A percentile compares a stretch with the other conserved stretches of the same genome.
phyloP scores from a whole-genome alignment of 1,140 invertebrate genomes.

The Brachionus plicatilis region DNA sequence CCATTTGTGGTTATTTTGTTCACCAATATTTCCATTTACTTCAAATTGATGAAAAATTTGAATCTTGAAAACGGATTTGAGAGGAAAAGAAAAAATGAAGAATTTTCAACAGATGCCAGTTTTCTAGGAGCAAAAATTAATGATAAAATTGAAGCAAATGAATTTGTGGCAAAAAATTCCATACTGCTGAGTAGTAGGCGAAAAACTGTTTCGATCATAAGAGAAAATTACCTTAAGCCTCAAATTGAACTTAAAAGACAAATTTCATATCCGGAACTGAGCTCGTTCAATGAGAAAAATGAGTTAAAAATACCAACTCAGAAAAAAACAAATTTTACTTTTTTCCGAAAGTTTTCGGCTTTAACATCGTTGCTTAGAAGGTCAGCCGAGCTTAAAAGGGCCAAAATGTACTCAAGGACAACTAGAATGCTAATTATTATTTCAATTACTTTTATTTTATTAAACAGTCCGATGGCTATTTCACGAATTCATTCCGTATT shows the following conservation, averaged over 20 bases:
- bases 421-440: constrained; percentile 20
- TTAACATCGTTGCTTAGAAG: not conserved
- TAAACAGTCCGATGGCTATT: not conserved
- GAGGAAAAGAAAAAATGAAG: not conserved
- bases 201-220: not conserved
- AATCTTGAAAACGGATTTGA: not conserved
- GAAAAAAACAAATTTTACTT: constrained; percentile 9
- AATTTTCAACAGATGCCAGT: constrained; percentile 9
- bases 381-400: constrained; percentile 12
- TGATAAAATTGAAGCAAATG: not conserved
- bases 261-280: constrained; percentile 17
- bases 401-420: constrained; percentile 19
- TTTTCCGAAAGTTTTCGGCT: not conserved
- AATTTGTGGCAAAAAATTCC: not conserved
- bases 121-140: not conserved
- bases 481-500: not conserved
- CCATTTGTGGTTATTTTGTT: constrained; percentile 10
- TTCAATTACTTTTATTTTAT: not conserved
- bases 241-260: not conserved
- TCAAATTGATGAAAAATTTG: constrained; percentile 6
- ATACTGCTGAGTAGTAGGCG: not conserved
- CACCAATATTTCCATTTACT: constrained; percentile 5
- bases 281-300: not conserved
- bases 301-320: not conserved
- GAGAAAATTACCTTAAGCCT: not conserved